phyloP scores from a whole-genome alignment of 2,113 vertebrate genomes.

The Triplophysa dalaica region DNA sequence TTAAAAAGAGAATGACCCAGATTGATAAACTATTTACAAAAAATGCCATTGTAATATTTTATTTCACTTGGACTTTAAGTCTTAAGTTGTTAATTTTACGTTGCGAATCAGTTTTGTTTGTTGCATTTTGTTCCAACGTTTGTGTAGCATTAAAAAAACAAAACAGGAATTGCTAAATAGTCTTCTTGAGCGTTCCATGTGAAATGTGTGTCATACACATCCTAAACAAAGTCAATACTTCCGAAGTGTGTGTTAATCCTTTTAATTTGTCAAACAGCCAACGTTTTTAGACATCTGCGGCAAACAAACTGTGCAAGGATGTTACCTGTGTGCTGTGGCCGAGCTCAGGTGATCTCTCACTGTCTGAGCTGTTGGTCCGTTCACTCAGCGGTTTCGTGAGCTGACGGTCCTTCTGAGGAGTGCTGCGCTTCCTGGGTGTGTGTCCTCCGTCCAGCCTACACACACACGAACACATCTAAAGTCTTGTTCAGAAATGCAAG shows the following conservation, averaged over 20 bases:
- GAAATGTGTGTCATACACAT: no score
- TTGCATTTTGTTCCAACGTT: no score
- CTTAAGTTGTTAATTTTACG: no score
- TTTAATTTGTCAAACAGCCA: not conserved
- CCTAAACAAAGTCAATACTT: no score
- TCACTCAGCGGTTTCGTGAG: constrained; percentile 86
- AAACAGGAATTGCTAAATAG: no score
- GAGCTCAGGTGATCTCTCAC: constrained; percentile 83
- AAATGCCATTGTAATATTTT: no score
- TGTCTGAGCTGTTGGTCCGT: constrained; percentile 87
- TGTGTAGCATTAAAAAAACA: no score
- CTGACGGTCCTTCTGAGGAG: constrained; percentile 83
- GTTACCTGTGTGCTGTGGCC: constrained; percentile 81
- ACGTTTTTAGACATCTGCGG: not conserved
- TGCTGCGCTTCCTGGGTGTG: constrained; percentile 82
- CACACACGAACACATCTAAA: constrained; percentile 24
- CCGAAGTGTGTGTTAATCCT: not conserved
- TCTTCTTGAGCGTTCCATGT: no score
- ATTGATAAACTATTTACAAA: no score
- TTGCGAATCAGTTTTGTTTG: no score
- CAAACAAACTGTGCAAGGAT: not conserved
- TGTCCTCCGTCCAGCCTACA: constrained; percentile 77
- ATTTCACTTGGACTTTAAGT: no score
- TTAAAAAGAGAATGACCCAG: no score
- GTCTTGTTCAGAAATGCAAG: not conserved